Evolutionary conservation across 30 jellyfish, hydroid and myxozoan species (phyloP), one percentile per base, ranked within the genome.

Genomic region (Rhopilema esculentum): DNA sequence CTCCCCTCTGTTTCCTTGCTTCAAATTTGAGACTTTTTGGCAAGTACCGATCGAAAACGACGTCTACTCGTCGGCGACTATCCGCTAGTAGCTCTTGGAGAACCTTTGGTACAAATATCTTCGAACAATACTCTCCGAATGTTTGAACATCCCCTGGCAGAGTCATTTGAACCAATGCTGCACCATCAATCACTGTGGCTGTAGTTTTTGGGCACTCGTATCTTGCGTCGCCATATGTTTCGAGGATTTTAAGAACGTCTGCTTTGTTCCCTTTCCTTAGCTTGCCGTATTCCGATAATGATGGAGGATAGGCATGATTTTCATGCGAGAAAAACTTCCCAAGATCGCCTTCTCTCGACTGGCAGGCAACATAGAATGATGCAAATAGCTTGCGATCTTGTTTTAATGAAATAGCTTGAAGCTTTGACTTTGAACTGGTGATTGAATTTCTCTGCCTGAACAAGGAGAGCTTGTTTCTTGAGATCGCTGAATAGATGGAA

Each of bases 111-210:
- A 72, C 84, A 72, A 72, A 32, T 62, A 72, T 24, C 84, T 72
- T 72, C 84, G 84, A 72, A 32, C 84, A 72, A 72, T 72, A 72
- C 84, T 72, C 84, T 33, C 84, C 84, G 84, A 72, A 72, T 40
- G 66, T 72, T 72, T 72, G 32, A 72, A 30, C 84, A 72, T 72
- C 75, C 71, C 68, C 84, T 72, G 84, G 84, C 69, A 40, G 17
- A 48, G 75, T 75, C 91, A 82, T 66, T 40, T 82, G 79, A 82
- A 82, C 91, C 69, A 82, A 49, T 66, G 91, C 85, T 48, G 91
- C 91, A 33, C 85, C 91, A 69, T 82, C 91, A 49, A 82, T 53
- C 32, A 69, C 85, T 82, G 85, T 77, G 27, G 84, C 84, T 72
- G 84, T 72, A 57, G 84, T 72, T 72, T 72, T 62, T 72, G 84